Evolutionary conservation across 2,888 invertebrate species (phyloP), one percentile per base, ranked within the genome.

Genomic region (Anagyrus pseudococci): DNA sequence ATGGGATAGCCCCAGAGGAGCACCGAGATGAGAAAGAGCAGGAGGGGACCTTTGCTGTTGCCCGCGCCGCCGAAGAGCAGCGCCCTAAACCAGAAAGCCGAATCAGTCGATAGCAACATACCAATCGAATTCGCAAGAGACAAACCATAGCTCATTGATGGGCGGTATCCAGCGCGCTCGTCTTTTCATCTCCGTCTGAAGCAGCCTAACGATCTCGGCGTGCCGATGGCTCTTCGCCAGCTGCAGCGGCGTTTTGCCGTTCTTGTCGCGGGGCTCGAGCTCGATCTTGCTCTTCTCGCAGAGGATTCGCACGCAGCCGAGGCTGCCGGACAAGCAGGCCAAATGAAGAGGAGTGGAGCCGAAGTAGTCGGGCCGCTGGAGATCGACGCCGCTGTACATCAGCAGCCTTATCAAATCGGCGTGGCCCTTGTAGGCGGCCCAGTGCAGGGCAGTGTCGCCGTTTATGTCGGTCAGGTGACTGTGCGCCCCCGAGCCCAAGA

Each of bases 361-460:
- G 76, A 93, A 96, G 78, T 94, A 93, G 79, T 96, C 96, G 1
- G 92, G 90, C 80, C 94, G 93, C 73, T 94, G 91, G 49, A 95
- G 82, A 73, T 94, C 92, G 1, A 94, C 93, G 2, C 96, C 96
- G 13, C 95, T 94, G 81, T 95, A 94, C 82, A 95, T 93, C 20
- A 96, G 83, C 56, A 96, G 83, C 49, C 92, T 87, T 76, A 96
- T 94, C 62, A 96, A 82, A 75, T 96, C 96, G 0, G 92, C 90
- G 72, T 94, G 93, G 0, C 93, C 96, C 81, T 96, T 96, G 79
- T 96, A 96, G 0, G 95, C 93, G 0, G 95, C 94, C 96, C 96
- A 96, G 75, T 96, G 96, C 29, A 96, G 82, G 0, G 96, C 95
- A 0, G 93, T 94, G 75, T 96, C 96, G 0, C 96, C 96, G 76